Percentiles rank a stretch among this genome's conserved stretches.
Evolutionary conservation across 1,140 invertebrate genomes (phyloP).

Genomic region (Drosophila insularis): DNA sequence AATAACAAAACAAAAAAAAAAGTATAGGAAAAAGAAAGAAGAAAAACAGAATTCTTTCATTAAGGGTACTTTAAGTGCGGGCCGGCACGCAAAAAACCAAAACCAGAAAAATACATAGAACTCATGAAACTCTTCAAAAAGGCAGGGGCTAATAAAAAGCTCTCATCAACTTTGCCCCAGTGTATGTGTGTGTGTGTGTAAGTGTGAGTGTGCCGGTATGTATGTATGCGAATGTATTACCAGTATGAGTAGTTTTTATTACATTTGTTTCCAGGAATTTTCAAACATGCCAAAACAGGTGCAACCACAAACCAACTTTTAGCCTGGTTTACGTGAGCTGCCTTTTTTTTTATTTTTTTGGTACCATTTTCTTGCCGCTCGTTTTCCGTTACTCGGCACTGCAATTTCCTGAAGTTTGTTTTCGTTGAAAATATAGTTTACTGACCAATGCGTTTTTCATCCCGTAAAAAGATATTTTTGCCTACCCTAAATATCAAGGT

Average conservation of each 20-base stretch:
- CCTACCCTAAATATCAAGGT: conserved; percentile 70
- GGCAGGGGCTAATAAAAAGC: conserved; percentile 69
- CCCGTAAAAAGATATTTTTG: conserved; percentile 41
- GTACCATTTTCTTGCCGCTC: conserved; percentile 5
- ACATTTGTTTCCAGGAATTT: conserved; percentile 80
- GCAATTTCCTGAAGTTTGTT: conserved; percentile 58
- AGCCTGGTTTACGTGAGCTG: conserved; percentile 59
- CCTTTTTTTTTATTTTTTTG: conserved; percentile 49
- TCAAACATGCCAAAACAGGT: conserved; percentile 77
- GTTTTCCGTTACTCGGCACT: conserved; percentile 12
- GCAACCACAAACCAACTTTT: conserved; percentile 62
- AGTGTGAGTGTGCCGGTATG: conserved; percentile 12
- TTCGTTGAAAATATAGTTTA: conserved; percentile 10
- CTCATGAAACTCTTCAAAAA: conserved; percentile 57
- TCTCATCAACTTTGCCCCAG: conserved; percentile 41
- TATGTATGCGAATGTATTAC: conserved; percentile 51
- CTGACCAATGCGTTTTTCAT: conserved; percentile 21
- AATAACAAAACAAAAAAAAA: conserved; percentile 38
- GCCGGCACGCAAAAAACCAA: conserved; percentile 64
- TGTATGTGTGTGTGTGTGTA: conserved; percentile 19
- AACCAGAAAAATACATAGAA: conserved; percentile 52
- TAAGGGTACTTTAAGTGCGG: conserved; percentile 66
- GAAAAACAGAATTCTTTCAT: conserved; percentile 54
- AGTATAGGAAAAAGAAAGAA: conserved; percentile 18
- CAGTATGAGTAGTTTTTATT: conserved; percentile 71